Conservation (phyloP, 1,140 invertebrate species). For the Aphelenchoides fujianensis region DNA sequence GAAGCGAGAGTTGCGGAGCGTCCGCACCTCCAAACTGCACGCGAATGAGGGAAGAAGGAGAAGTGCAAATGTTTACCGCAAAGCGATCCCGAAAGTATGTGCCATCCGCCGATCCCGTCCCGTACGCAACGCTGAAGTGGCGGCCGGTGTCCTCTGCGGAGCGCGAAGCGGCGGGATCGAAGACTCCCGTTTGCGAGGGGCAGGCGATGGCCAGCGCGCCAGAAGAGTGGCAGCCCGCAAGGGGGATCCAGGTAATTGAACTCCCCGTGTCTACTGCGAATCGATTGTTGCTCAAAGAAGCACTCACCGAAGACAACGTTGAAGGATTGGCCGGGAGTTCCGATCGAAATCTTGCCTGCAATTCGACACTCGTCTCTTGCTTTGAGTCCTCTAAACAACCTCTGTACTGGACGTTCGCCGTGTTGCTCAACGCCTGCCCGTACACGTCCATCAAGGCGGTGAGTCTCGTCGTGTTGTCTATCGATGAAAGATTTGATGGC, state of each 20-base stretch:
- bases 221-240: background rate
- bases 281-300: too few species aligned
- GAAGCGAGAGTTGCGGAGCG: background rate
- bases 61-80: background rate
- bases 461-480: background rate
- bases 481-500: background rate
- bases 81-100: constrained; percentile 4
- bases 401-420: constrained; percentile 25
- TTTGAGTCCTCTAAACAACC: too few species aligned
- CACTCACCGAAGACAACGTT: too few species aligned
- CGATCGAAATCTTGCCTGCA: constrained; percentile 30
- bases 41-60: background rate
- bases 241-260: constrained; percentile 20
- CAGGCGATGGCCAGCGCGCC: background rate
- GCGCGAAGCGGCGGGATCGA: background rate
- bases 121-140: background rate
- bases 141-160: background rate
- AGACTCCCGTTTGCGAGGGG: too few species aligned
- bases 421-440: constrained; percentile 9
- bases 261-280: constrained; percentile 38
- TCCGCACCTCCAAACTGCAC: background rate
- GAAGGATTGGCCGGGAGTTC: constrained; percentile 35
- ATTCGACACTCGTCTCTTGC: too few species aligned
- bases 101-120: constrained; percentile 1
- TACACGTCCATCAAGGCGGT: constrained; percentile 7